These are phyloP conservation scores for Phaethornis superciliosus DNA, from an alignment of 2,113 vertebrate genomes.

Conservation along the genomic window DNA sequence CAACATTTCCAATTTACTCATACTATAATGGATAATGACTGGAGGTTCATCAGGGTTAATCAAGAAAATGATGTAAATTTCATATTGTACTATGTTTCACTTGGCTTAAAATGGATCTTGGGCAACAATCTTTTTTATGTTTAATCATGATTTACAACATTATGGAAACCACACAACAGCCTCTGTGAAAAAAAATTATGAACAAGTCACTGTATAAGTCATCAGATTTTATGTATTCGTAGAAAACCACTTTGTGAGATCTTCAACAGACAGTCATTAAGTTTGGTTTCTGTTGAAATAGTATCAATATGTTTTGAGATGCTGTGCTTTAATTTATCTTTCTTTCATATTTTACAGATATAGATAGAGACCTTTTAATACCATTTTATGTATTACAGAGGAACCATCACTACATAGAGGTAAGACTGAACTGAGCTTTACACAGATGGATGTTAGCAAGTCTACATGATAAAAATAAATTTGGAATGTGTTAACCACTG, in stretches of 20 bases:
- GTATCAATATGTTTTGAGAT: neutral
- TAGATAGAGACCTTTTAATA: neutral
- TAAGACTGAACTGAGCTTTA: neutral
- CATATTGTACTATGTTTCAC: slow-evolving; percentile 52
- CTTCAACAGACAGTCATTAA: neutral
- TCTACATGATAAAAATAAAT: neutral
- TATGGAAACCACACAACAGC: slow-evolving; percentile 28
- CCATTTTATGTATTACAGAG: neutral
- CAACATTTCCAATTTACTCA: slow-evolving; percentile 65
- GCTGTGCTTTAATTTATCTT: slow-evolving; percentile 20
- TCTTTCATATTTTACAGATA: neutral
- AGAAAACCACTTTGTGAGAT: slow-evolving; percentile 25
- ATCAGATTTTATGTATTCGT: slow-evolving; percentile 21
- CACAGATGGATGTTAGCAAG: neutral
- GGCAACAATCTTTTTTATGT: slow-evolving; percentile 39
- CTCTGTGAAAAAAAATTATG: slow-evolving; percentile 11
- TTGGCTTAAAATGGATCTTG: slow-evolving; percentile 63
- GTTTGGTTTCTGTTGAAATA: neutral
- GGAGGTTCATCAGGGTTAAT: slow-evolving; percentile 72
- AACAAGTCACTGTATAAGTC: slow-evolving; percentile 34
- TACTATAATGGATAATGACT: slow-evolving; percentile 69
- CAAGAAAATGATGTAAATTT: slow-evolving; percentile 71
- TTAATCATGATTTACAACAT: slow-evolving; percentile 62
- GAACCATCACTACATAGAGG: neutral
- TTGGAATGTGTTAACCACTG: neutral